Conservation (phyloP, 2,797 vertebrate genomes). For the Gallinago solitaria region DNA sequence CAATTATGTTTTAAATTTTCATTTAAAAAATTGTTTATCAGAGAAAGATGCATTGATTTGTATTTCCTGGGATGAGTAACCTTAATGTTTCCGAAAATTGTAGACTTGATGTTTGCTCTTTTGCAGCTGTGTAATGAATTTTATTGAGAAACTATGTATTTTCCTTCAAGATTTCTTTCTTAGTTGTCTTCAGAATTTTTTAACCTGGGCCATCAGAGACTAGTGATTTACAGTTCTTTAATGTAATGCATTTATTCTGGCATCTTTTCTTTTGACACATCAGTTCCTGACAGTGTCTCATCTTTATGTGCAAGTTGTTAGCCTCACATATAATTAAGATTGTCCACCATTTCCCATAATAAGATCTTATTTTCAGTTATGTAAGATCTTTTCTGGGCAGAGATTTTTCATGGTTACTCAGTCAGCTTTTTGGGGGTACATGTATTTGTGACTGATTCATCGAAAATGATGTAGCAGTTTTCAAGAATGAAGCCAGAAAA, state of each 20-base stretch:
- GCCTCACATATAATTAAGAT: background rate
- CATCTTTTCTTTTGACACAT: background rate
- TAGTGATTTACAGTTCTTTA: conserved; percentile 22
- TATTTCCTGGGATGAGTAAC: background rate
- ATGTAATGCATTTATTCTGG: background rate
- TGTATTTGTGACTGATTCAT: background rate
- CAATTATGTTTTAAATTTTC: conserved; percentile 48
- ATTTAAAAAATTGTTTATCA: conserved; percentile 18
- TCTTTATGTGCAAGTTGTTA: background rate
- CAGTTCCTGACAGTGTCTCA: background rate
- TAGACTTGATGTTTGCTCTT: background rate
- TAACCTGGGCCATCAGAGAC: background rate
- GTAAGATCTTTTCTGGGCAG: background rate
- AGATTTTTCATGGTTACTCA: background rate
- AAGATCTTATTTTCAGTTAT: background rate
- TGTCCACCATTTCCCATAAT: background rate
- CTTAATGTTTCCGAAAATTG: background rate
- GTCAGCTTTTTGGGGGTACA: background rate
- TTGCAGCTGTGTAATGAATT: background rate
- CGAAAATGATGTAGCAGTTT: background rate
- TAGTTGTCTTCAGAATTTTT: background rate
- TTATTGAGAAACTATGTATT: background rate
- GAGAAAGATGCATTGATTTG: conserved; percentile 22
- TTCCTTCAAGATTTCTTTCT: background rate
- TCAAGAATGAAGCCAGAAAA: background rate